A percentile compares a stretch with the other conserved stretches of the same genome.
These are phyloP conservation scores for Phenganax marumi DNA, from an alignment of 92 coral and sea anemone species.

Conservation along the genomic window DNA sequence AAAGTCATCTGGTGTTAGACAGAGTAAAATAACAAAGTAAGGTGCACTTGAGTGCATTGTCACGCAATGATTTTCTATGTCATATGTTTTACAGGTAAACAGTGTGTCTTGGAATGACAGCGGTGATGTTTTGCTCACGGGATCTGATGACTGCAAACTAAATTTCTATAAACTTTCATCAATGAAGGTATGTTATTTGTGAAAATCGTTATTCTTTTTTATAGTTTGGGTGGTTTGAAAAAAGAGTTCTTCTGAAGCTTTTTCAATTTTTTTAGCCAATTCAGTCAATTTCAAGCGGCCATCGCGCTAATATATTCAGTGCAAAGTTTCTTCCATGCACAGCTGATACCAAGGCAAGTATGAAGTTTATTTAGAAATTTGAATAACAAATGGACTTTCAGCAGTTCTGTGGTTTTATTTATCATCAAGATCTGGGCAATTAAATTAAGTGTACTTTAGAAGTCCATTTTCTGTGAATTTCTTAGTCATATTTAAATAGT, in stretches of 20 bases:
- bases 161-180: slow-evolving; percentile 73
- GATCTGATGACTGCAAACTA: slow-evolving; percentile 91
- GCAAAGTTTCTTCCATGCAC: slow-evolving; percentile 89
- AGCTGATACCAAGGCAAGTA: slow-evolving; percentile 68
- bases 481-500: no score
- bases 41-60: neutral
- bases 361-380: neutral
- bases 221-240: no score
- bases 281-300: slow-evolving; percentile 79
- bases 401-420: no score
- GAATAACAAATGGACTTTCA: neutral
- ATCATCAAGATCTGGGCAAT: no score
- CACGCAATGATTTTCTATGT: neutral
- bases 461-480: no score
- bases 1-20: no score
- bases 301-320: slow-evolving; percentile 96
- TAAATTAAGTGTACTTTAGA: no score
- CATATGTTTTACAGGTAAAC: slow-evolving; percentile 67
- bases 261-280: slow-evolving; percentile 49
- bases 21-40: no score
- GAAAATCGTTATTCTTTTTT: neutral
- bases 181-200: slow-evolving; percentile 58
- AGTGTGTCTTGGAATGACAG: slow-evolving; percentile 83
- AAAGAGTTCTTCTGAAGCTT: no score
- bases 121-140: slow-evolving; percentile 85